Percentiles rank a stretch among this genome's conserved stretches.
These are phyloP conservation scores for Patagioenas fasciata DNA, from an alignment of 2,113 vertebrate species.

Conservation along the genomic window DNA sequence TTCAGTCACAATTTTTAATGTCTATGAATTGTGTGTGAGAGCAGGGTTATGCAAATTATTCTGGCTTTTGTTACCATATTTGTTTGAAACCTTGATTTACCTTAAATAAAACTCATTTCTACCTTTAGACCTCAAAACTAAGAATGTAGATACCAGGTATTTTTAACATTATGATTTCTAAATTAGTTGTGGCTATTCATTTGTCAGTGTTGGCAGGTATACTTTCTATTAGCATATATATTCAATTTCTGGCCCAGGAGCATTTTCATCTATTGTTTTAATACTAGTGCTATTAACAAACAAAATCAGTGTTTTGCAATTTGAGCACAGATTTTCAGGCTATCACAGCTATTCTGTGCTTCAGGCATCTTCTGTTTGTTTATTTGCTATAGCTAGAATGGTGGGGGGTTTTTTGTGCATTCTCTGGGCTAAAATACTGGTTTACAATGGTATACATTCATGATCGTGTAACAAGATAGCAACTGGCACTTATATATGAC, in stretches of 20 bases:
- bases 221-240: conserved; percentile 64
- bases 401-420: background rate
- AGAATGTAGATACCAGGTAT: background rate
- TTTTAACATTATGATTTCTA: conserved; percentile 41
- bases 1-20: background rate
- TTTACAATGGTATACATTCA: conserved; percentile 49
- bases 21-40: background rate
- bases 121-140: conserved; percentile 5
- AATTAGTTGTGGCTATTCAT: conserved; percentile 59
- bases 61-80: background rate
- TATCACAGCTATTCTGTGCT: background rate
- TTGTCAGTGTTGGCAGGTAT: conserved; percentile 66
- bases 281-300: conserved; percentile 20
- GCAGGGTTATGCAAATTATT: background rate
- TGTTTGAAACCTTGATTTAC: background rate
- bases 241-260: conserved; percentile 54
- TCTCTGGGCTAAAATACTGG: conserved; percentile 25
- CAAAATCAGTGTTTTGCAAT: conserved; percentile 1
- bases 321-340: background rate
- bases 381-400: background rate
- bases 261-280: conserved; percentile 43
- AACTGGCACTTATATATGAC: conserved; percentile 67
- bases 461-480: conserved; percentile 64
- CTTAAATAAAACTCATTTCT: background rate
- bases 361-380: background rate